Evolutionary conservation across 2,888 invertebrate species (phyloP).

Genomic region (Phyllotreta cruciferae): DNA sequence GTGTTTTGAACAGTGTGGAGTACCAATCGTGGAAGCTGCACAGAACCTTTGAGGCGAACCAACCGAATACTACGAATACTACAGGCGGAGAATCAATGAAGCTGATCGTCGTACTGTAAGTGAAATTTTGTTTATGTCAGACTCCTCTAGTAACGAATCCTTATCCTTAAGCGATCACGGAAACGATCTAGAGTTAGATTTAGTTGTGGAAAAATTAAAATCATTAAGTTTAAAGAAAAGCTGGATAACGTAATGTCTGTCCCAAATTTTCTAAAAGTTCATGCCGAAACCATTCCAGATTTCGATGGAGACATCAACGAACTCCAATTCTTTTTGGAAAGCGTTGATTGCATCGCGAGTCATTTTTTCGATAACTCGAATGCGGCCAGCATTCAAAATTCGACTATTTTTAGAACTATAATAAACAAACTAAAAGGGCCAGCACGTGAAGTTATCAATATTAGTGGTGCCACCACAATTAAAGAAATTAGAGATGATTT

Average conservation of each 20-base stretch:
- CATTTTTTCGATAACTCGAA: constrained; percentile 7
- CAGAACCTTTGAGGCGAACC: neutral
- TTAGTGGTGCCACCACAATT: constrained; percentile 14
- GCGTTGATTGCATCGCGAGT: constrained; percentile 13
- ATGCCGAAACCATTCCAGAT: constrained; percentile 22
- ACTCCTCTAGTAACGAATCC: neutral
- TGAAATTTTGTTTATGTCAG: neutral
- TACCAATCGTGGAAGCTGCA: neutral
- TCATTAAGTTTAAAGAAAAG: neutral
- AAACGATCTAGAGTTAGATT: neutral
- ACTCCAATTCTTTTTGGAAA: constrained; percentile 22
- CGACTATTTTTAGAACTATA: constrained; percentile 12
- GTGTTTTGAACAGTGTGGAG: neutral
- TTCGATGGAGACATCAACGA: constrained; percentile 20
- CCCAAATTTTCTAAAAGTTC: constrained; percentile 14
- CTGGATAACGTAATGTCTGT: neutral
- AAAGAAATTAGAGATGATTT: constrained; percentile 10
- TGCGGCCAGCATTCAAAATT: constrained; percentile 2
- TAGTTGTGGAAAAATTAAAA: neutral
- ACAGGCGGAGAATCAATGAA: neutral
- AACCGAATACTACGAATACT: neutral
- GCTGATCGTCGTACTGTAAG: neutral
- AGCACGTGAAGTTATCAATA: constrained; percentile 14
- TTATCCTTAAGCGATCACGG: neutral
- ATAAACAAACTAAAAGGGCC: constrained; percentile 17